Evolutionary conservation across 2,113 vertebrate species (phyloP).

Genomic region (Strix uralensis): DNA sequence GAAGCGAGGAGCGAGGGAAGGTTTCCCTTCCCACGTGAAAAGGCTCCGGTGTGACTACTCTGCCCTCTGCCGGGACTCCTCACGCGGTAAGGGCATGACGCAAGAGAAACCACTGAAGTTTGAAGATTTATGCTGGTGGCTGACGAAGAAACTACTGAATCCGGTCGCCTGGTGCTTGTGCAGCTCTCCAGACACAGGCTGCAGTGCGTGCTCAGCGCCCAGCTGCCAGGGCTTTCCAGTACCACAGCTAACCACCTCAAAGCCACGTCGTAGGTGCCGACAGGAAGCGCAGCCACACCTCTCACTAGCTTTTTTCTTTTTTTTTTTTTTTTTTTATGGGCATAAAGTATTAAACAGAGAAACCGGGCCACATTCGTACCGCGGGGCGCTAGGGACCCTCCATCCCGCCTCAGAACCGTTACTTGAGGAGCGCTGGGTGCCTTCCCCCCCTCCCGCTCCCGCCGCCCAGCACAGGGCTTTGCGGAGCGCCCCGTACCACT

Average conservation of each 20-base stretch:
- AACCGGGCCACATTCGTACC: accelerated
- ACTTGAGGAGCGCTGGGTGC: too few relatives aligned
- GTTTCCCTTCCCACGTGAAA: accelerated
- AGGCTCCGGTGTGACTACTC: background rate
- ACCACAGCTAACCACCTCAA: accelerated
- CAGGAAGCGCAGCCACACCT: too few relatives aligned
- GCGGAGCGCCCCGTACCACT: background rate
- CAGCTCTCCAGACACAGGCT: accelerated
- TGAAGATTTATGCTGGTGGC: background rate
- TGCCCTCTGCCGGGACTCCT: conserved; percentile 35
- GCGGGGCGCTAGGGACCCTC: too few relatives aligned
- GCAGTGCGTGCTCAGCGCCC: accelerated
- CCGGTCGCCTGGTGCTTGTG: background rate
- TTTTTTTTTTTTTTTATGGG: too few relatives aligned
- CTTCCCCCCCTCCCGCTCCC: background rate
- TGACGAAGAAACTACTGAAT: accelerated
- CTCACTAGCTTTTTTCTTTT: too few relatives aligned
- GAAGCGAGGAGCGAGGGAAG: accelerated
- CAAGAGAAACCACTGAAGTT: accelerated
- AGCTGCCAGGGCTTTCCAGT: accelerated
- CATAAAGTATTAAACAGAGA: too few relatives aligned
- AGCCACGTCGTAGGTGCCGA: accelerated
- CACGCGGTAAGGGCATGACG: accelerated
- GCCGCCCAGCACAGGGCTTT: background rate
- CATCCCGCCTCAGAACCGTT: too few relatives aligned